Evolutionary conservation across 2,113 vertebrate species (phyloP).

Genomic region (Pleuronectes platessa): DNA sequence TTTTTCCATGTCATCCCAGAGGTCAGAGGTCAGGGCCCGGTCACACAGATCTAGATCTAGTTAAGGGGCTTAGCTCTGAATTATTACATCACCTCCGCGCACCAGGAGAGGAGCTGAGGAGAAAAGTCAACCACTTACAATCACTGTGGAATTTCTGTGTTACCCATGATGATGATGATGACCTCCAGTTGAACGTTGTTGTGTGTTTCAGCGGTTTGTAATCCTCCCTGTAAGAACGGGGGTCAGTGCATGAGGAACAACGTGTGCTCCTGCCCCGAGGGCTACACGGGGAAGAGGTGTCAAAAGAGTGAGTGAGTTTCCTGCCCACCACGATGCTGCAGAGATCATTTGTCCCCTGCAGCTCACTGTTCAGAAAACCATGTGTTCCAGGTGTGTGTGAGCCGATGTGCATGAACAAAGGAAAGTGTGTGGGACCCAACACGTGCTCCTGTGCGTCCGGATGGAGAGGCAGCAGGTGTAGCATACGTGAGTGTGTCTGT

Average conservation of each 20-base stretch:
- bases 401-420: conserved; percentile 90
- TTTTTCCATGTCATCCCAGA: no score
- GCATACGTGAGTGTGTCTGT: conserved; percentile 83
- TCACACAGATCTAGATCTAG: no score
- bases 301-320: conserved; percentile 87
- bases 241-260: conserved; percentile 92
- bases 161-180: no score
- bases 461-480: conserved; percentile 88
- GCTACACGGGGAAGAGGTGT: conserved; percentile 89
- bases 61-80: no score
- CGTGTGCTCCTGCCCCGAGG: conserved; percentile 88
- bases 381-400: conserved; percentile 89
- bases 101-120: no score
- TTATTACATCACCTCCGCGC: no score
- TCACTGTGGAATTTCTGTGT: no score
- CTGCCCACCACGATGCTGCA: neutral
- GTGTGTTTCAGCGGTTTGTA: conserved; percentile 87
- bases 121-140: no score
- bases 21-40: no score
- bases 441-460: conserved; percentile 92
- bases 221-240: conserved; percentile 91
- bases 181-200: accelerated
- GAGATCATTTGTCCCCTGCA: no score
- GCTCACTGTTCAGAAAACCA: neutral
- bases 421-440: conserved; percentile 89